Evolutionary conservation across 2,797 vertebrate species (phyloP).

Genomic region (Paratrypauchen microcephalus): DNA sequence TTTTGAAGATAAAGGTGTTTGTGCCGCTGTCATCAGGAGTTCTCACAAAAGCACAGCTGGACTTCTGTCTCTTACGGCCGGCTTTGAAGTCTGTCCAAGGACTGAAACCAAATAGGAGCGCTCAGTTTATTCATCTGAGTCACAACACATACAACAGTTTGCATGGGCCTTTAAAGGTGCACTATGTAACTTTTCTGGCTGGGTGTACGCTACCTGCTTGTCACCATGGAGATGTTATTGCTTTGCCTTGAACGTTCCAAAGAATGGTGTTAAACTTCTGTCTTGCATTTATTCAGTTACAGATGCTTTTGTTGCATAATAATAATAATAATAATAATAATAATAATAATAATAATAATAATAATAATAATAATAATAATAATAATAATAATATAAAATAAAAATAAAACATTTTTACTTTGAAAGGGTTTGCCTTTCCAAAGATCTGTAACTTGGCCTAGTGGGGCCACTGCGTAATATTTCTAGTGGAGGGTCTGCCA

Average conservation of each 20-base stretch:
- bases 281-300: neutral
- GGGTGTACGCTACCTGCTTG: neutral
- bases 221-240: neutral
- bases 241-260: neutral
- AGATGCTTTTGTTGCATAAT: neutral
- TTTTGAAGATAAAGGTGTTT: conserved; percentile 61
- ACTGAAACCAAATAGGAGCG: conserved; percentile 14
- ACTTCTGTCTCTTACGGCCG: conserved; percentile 45
- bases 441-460: too few relatives aligned
- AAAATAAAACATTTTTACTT: too few relatives aligned
- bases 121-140: conserved; percentile 19
- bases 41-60: conserved; percentile 65
- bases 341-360: too few relatives aligned
- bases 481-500: neutral
- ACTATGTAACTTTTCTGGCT: neutral
- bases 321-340: too few relatives aligned
- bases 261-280: neutral
- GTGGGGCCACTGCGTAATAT: too few relatives aligned
- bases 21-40: conserved; percentile 48
- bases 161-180: neutral
- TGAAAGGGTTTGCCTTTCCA: too few relatives aligned
- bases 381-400: too few relatives aligned
- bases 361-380: too few relatives aligned
- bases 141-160: neutral
- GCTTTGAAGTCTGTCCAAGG: conserved; percentile 44